These are phyloP conservation scores for Drosophila sucinea DNA, from an alignment of 1,140 invertebrate genomes.

Conservation along the genomic window DNA sequence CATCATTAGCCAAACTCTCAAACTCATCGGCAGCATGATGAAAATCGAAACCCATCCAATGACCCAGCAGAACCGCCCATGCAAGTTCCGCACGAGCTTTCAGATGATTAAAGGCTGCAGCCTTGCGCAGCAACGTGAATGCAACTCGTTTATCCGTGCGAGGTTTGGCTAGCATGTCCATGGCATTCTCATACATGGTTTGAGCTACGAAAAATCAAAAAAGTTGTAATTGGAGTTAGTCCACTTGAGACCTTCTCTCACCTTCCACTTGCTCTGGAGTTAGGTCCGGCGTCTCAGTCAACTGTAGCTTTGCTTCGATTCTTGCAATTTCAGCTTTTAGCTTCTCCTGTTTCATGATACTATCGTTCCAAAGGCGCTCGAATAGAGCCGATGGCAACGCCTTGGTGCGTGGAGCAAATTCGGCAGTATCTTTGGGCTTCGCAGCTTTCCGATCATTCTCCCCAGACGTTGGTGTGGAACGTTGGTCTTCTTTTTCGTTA, in stretches of 20 bases:
- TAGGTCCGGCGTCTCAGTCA: constrained; percentile 19
- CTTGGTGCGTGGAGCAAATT: constrained; percentile 55
- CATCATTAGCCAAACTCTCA: constrained; percentile 89
- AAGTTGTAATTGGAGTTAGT: neutral
- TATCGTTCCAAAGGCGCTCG: constrained; percentile 68
- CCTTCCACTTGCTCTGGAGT: constrained; percentile 72
- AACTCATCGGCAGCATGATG: constrained; percentile 90
- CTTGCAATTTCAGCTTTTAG: constrained; percentile 67
- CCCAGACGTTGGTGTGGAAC: constrained; percentile 9
- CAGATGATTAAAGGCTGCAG: constrained; percentile 91
- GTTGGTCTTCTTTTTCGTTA: constrained; percentile 37
- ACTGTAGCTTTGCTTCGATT: constrained; percentile 39
- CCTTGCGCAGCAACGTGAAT: constrained; percentile 79
- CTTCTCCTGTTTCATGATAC: constrained; percentile 62
- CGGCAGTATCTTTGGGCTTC: constrained; percentile 52
- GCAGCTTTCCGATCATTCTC: constrained; percentile 66
- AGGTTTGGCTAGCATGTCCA: constrained; percentile 68
- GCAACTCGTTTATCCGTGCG: constrained; percentile 65
- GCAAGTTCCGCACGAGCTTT: constrained; percentile 92
- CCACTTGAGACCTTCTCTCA: constrained; percentile 1
- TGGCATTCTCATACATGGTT: constrained; percentile 66
- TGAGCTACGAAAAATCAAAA: constrained; percentile 47
- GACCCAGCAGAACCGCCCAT: constrained; percentile 94
- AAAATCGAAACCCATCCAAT: constrained; percentile 89
- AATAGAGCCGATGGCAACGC: constrained; percentile 60